Base-by-base conservation (phyloP, 2,888 invertebrate species). In the Heliconius charithonia region DNA sequence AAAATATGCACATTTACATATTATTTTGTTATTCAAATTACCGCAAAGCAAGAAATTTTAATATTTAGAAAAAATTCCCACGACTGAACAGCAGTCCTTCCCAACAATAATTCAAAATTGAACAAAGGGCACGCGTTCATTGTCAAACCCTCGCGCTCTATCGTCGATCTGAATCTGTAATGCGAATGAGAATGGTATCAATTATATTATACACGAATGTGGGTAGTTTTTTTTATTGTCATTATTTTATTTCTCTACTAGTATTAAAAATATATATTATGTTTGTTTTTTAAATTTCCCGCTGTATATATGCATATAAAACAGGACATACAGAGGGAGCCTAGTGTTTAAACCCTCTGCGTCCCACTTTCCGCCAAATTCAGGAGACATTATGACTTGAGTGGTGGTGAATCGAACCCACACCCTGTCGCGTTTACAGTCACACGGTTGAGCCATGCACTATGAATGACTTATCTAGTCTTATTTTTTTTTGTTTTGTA, bases 61-160 rank as follows among this genome's bases (percentile, higher is more conserved):
- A 59, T 72, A 72, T 72, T 1, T 25, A 59, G 59, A 29, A 72
- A 59, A 72, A 72, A 59, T 37, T 72, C 72, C 59, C 72, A 76
- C 75, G 70, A 25, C 72, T 74, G 71, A 78, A 59, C 72, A 37
- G 32, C 72, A 59, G 72, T 59, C 29, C 25, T 72, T 29, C 4
- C 32, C 72, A 72, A 59, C 37, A 59, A 72, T 72, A 59, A 59
- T 32, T 72, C 72, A 72, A 72, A 72, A 72, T 59, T 59, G 56
- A 59, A 72, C 79, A 77, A 81, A 51, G 67, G 80, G 45, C 81
- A 80, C 81, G 80, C 77, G 72, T 72, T 72, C 72, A 72, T 72
- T 72, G 72, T 72, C 72, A 59, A 72, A 37, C 72, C 32, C 37
- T 32, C 72, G 56, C 72, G 56, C 37, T 37, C 72, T 72, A 59